Evolutionary conservation across 2,888 invertebrate species (phyloP).

Genomic region (Bombylius discolor): DNA sequence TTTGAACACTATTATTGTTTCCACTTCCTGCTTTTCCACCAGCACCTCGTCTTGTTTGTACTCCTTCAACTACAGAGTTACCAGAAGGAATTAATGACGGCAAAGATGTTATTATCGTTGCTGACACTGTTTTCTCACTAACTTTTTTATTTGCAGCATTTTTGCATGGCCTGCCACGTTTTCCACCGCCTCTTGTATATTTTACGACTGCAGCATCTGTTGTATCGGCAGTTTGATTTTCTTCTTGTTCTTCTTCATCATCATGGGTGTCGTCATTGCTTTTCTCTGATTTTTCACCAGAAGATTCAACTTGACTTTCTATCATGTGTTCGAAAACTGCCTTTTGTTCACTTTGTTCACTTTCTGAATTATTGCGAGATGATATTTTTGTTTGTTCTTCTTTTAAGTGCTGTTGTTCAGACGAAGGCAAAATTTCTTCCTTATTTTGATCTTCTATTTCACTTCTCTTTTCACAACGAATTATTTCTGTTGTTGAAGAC

Average conservation of each 20-base stretch:
- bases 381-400: slow-evolving; percentile 1
- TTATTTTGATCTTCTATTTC: slow-evolving; percentile 1
- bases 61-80: slow-evolving; percentile 31
- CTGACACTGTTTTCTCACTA: slow-evolving; percentile 11
- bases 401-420: neutral
- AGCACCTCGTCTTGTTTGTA: slow-evolving; percentile 43
- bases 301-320: slow-evolving; percentile 6
- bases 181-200: slow-evolving; percentile 20
- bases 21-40: slow-evolving; percentile 9
- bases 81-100: slow-evolving; percentile 26
- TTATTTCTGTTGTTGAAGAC: neutral
- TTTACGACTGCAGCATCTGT: slow-evolving; percentile 15
- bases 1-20: too few relatives aligned
- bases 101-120: slow-evolving; percentile 27
- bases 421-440: neutral
- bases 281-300: slow-evolving; percentile 2
- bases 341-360: neutral
- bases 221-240: slow-evolving; percentile 13
- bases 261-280: slow-evolving; percentile 21
- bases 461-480: neutral
- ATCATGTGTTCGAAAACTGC: neutral
- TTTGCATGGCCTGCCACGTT: slow-evolving; percentile 26
- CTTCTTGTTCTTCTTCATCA: slow-evolving; percentile 30
- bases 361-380: slow-evolving; percentile 1
- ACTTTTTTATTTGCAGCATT: slow-evolving; percentile 5